A percentile compares a stretch with the other conserved stretches of the same genome.
phyloP scores from a whole-genome alignment of 2,113 vertebrate genomes.

The Ranitomeya imitator region DNA sequence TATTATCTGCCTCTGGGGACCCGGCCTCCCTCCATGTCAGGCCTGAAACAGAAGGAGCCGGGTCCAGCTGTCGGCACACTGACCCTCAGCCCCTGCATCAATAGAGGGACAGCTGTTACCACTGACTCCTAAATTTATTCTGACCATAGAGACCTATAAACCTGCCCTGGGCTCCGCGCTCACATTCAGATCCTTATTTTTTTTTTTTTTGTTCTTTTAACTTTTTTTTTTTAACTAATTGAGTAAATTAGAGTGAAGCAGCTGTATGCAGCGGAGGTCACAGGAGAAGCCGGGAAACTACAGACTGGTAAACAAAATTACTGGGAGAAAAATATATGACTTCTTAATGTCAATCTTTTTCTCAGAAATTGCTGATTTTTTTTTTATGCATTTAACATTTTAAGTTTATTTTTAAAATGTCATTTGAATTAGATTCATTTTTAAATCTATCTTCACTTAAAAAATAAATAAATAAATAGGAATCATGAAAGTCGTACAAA shows the following conservation, averaged over 20 bases:
- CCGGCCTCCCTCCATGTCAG: not conserved
- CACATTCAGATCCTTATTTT: not conserved
- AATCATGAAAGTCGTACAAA: no score
- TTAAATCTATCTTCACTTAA: no score
- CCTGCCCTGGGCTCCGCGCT: not conserved
- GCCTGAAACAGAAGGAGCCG: not conserved
- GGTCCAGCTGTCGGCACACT: conserved; percentile 49
- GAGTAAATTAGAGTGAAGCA: not conserved
- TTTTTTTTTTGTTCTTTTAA: not conserved
- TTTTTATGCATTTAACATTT: no score
- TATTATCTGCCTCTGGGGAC: not conserved
- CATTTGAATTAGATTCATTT: no score
- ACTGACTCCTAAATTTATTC: conserved; percentile 39
- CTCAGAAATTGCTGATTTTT: no score
- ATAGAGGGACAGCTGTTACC: conserved; percentile 51
- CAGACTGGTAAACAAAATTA: not conserved
- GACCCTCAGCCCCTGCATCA: conserved; percentile 27
- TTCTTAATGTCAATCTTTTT: no score
- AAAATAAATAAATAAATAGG: no score
- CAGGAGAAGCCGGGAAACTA: not conserved
- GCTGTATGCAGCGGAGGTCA: not conserved
- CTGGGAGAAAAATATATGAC: no score
- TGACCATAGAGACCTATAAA: conserved; percentile 23
- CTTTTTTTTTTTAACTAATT: conserved; percentile 1
- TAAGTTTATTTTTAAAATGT: no score